Evolutionary conservation across 2,888 invertebrate species (phyloP), one percentile per base, ranked within the genome.

Genomic region (Dasysyrphus tricinctus): DNA sequence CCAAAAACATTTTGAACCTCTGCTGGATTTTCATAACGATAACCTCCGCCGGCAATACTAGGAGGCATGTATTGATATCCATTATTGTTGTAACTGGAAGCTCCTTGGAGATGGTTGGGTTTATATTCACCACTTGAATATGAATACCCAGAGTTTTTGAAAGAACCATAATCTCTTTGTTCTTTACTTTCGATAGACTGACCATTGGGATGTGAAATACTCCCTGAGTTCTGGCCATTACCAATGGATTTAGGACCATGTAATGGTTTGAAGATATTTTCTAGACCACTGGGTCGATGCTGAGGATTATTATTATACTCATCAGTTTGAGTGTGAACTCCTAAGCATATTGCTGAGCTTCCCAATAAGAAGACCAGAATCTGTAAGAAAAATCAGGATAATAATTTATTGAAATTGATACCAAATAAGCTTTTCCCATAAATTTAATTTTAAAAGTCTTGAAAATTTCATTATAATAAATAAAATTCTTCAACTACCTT

Each of bases 241-340:
- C 61, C 78, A 6, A 69, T 49, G 0, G 61, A 69, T n/a, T 82
- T 69, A 67, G 74, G 63, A 5, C 24, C 56, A 19, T 70, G 69
- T 1, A 83, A 69, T 12, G 79, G 57, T 2, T 83, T 83, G 8
- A 79, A 5, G 39, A 79, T 79, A 2, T 14, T 49, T 11, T 57
- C 69, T 12, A 75, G 16, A 29, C 73, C 44, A 34, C n/a, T 39
- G 11, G 16, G 3, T 3, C 5, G 16, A 7, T 63, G 51, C 11
- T 51, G 24, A 24, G 32, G 14, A 7, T 73, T 73, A 37, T 67
- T 29, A 2, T 47, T 54, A 8, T 78, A 73, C 11, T 65, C 54
- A 4, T 16, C n/a, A 34, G 16, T 59, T 8, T 16, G 12, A 16
- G 3, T 29, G 0, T 44, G 67, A 39, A 42, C 34, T 4, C 12